Percentiles rank a stretch among this genome's conserved stretches.
Evolutionary conservation across 2,888 invertebrate genomes (phyloP).

Genomic region (Lottia scabra): DNA sequence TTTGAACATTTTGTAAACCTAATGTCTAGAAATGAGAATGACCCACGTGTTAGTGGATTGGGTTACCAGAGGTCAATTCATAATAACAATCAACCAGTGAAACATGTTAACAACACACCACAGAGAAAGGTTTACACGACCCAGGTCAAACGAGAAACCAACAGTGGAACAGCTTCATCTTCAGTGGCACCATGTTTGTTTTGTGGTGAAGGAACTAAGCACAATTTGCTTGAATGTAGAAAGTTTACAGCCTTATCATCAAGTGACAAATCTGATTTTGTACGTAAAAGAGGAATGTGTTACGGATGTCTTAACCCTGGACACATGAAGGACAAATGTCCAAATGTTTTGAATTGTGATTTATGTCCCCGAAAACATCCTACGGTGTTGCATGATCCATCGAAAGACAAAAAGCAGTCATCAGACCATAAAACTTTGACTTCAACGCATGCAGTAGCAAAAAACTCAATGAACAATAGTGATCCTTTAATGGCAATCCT

Average conservation of each 20-base stretch:
- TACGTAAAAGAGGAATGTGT: neutral
- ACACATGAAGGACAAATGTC: neutral
- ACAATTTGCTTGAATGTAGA: neutral
- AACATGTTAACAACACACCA: too few relatives aligned
- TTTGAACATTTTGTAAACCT: neutral
- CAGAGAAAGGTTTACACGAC: too few relatives aligned
- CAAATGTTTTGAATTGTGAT: neutral
- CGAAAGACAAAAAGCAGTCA: too few relatives aligned
- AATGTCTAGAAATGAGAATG: neutral
- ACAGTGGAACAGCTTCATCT: too few relatives aligned
- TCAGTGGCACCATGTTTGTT: too few relatives aligned
- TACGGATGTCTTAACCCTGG: neutral
- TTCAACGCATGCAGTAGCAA: too few relatives aligned
- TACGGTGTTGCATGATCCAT: too few relatives aligned
- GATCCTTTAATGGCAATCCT: neutral
- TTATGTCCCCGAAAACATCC: too few relatives aligned
- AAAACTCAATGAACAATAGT: neutral
- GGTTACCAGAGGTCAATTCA: neutral
- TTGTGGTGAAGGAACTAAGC: too few relatives aligned
- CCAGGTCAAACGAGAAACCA: too few relatives aligned
- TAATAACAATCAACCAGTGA: too few relatives aligned
- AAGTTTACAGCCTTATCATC: neutral
- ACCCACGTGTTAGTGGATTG: neutral
- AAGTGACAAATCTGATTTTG: neutral
- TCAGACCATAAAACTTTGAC: too few relatives aligned